Base-by-base conservation (phyloP, 2,113 vertebrate species). In the Sula dactylatra region DNA sequence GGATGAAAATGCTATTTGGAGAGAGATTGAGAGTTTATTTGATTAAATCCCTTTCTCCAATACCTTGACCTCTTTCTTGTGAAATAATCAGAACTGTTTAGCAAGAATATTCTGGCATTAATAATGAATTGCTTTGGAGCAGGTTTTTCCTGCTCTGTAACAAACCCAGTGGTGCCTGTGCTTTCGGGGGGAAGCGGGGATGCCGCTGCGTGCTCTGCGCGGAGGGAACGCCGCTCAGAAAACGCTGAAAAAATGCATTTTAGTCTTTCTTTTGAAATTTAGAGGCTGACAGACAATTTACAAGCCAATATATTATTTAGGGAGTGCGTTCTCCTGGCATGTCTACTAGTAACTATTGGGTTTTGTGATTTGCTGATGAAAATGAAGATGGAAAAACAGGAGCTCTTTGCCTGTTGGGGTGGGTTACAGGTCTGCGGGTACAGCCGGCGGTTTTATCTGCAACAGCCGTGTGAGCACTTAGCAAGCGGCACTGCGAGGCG, bases 71-170 rank as follows among this genome's bases (percentile, higher is more conserved):
- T 99, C 99, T 98, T 98, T 98, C 99, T 98, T 98, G 98, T 98
- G 98, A 99, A 99, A 99, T 99, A 99, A 99, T 99, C 99, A 99
- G 98, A 98, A 98, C 98, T 99, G 98, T 99, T 99, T 98, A 99
- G 98, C 98, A 98, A 98, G 98, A 99, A 99, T 99, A 99, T 99
- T 99, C 98, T 98, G 98, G 98, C 98, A 99, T 99, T 99, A 99
- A 99, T 99, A 99, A 99, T 99, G 97, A 99, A 99, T 99, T 98
- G 98, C 98, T 97, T 98, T 93, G 97, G 98, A 98, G 95, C 98
- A 93, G 97, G 93, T 96, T 98, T 98, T 92, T 98, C 94, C 97
- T 93, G 97, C 95, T 97, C 96, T 95, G 96, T 95, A 92, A 97
- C 97, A 96, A 97, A 54, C 94, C 97, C 96, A 94, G 58, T 73